Conservation (phyloP, 2,797 vertebrate genomes). For the Pantherophis alleghaniensis region DNA sequence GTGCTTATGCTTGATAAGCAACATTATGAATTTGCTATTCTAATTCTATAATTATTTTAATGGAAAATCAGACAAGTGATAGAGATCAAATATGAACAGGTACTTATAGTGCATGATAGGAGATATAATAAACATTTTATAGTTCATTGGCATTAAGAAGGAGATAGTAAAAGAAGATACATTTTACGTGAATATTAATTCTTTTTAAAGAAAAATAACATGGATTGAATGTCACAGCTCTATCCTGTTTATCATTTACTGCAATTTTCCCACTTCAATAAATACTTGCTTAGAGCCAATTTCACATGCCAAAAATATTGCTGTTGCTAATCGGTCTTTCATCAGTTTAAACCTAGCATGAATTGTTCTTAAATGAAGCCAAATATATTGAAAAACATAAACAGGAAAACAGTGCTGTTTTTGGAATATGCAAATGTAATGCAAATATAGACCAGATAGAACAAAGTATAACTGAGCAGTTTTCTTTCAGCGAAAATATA, state of each 20-base stretch:
- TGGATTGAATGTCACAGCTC: constrained; percentile 39
- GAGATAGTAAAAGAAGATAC: background rate
- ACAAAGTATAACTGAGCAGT: background rate
- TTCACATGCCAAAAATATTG: constrained; percentile 29
- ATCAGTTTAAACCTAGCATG: constrained; percentile 28
- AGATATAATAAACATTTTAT: constrained; percentile 4
- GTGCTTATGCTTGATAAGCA: background rate
- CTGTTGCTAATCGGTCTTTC: constrained; percentile 29
- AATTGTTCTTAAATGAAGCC: constrained; percentile 30
- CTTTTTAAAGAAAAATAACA: constrained; percentile 35
- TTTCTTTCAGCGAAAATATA: constrained; percentile 9
- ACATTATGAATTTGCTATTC: background rate
- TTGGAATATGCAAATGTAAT: constrained; percentile 34
- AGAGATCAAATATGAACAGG: background rate
- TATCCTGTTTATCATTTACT: constrained; percentile 49
- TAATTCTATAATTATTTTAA: background rate
- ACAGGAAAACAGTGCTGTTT: constrained; percentile 34
- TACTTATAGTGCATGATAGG: background rate
- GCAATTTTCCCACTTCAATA: constrained; percentile 42
- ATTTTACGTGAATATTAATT: background rate
- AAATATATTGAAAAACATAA: constrained; percentile 48
- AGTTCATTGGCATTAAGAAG: background rate
- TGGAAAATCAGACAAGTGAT: background rate
- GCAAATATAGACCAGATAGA: constrained; percentile 14
- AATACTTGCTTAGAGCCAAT: constrained; percentile 45